phyloP scores from a whole-genome alignment of 1,140 invertebrate species.

The Meloidogyne hapla region DNA sequence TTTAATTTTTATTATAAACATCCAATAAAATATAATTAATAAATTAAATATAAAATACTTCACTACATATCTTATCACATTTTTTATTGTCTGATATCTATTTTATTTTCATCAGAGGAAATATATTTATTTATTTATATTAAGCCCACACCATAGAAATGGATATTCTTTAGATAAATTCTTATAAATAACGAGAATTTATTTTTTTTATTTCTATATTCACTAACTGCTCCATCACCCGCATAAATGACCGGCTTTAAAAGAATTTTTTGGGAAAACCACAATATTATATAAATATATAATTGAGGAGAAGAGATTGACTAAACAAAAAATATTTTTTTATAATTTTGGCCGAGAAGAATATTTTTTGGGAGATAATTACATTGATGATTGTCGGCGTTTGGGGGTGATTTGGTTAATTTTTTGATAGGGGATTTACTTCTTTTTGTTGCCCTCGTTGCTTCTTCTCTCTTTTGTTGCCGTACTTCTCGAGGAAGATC shows the following conservation, averaged over 20 bases:
- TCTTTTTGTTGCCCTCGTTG: background rate
- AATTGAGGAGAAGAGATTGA: background rate
- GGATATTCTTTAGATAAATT: background rate
- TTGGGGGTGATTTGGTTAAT: background rate
- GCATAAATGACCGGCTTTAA: background rate
- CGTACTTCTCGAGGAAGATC: background rate
- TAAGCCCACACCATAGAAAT: background rate
- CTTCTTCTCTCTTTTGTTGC: background rate
- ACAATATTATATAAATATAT: background rate
- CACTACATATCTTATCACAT: background rate
- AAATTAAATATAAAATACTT: too few species aligned
- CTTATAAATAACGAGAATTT: slow-evolving; percentile 2
- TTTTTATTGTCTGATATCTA: background rate
- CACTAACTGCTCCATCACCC: background rate
- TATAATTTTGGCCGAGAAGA: background rate
- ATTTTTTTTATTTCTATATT: background rate
- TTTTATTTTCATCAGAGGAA: background rate
- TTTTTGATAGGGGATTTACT: background rate
- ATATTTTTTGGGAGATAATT: background rate
- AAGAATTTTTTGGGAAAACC: background rate
- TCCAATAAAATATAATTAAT: too few species aligned
- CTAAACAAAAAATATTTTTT: background rate
- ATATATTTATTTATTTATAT: background rate
- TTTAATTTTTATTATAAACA: too few species aligned
- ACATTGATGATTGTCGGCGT: background rate